Evolutionary conservation across 53 echinoderm and acorn worm genomes (phyloP).

Genomic region (Holothuria leucospilota): DNA sequence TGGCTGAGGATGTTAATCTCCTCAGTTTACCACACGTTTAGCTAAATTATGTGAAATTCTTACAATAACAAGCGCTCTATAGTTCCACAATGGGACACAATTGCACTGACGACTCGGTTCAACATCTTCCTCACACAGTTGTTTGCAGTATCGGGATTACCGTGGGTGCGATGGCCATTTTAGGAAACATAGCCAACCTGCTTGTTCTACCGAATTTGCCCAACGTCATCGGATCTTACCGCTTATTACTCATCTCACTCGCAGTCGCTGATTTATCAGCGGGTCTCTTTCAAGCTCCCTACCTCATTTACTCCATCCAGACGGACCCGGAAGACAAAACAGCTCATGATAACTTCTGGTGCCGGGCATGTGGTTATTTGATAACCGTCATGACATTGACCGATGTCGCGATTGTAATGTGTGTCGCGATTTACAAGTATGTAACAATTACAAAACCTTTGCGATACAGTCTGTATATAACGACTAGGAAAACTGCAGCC

Average conservation of each 20-base stretch:
- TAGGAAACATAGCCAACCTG: conserved; percentile 3
- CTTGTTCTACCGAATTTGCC: conserved; percentile 11
- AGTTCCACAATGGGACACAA: conserved; percentile 6
- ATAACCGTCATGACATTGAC: conserved; percentile 4
- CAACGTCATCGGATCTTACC: conserved; percentile 18
- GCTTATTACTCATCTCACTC: conserved; percentile 2
- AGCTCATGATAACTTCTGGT: conserved; percentile 22
- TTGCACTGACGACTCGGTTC: too few species aligned
- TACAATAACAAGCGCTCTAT: too few species aligned
- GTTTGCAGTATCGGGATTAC: conserved; percentile 17
- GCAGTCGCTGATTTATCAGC: conserved; percentile 26
- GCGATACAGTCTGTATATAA: conserved; percentile 11
- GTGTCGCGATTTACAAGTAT: conserved; percentile 24
- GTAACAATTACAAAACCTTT: conserved; percentile 27
- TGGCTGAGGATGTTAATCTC: too few species aligned
- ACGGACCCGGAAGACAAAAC: not conserved
- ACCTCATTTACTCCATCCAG: conserved; percentile 30
- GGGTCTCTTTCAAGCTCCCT: conserved; percentile 9
- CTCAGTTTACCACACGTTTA: too few species aligned
- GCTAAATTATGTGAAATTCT: too few species aligned
- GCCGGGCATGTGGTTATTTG: not conserved
- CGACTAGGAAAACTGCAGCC: not conserved
- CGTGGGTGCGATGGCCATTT: conserved; percentile 7
- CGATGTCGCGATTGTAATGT: conserved; percentile 34
- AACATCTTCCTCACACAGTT: not conserved